Base-by-base conservation (phyloP, 1,140 invertebrate species). In the Atta texana region DNA sequence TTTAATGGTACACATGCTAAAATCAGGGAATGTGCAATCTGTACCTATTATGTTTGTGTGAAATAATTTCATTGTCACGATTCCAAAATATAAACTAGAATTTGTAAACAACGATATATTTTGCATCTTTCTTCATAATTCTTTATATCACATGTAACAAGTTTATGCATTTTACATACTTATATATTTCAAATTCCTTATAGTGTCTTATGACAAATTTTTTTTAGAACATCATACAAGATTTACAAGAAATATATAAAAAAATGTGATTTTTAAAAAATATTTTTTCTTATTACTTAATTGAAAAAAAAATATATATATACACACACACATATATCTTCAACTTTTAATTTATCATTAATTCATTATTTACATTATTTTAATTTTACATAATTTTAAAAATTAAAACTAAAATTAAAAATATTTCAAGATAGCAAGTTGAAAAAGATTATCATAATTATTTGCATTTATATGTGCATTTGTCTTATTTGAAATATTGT, bases 141-240 rank as follows among this genome's bases (percentile, higher is more conserved):
- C 14, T 51, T 51, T 24, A 49, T 59, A 31, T 21, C 21, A 16
- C 39, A 28, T 74, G 18, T 72, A 82, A 82, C 1, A 59, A 8
- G 16, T 71, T 34, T 57, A 57, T 21, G 55, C 66, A 72, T 24
- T 82, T 72, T 82, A 53, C 57, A 49, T 57, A 84, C 6, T 31
- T 74, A 2, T 39, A 51, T 49, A 84, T 84, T 82, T 72, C 24
- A 82, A 72, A 72, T 74, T 24, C 74, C 24, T 74, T 74, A 69
- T 18, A 74, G 0, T 82, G n/a, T 80, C 21, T 14, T 80, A 24
- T 28, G 24, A 55, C 1, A 18, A 39, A 53, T 69, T 69, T 55
- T 18, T 7, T 63, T 51, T 21, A 78, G 3, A 66, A 24, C 8
- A 44, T 57, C 39, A 21, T 44, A 44, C n/a, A 44, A 71, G 68